These are phyloP conservation scores for Colius striatus DNA, from an alignment of 2,113 vertebrate species.

Conservation along the genomic window DNA sequence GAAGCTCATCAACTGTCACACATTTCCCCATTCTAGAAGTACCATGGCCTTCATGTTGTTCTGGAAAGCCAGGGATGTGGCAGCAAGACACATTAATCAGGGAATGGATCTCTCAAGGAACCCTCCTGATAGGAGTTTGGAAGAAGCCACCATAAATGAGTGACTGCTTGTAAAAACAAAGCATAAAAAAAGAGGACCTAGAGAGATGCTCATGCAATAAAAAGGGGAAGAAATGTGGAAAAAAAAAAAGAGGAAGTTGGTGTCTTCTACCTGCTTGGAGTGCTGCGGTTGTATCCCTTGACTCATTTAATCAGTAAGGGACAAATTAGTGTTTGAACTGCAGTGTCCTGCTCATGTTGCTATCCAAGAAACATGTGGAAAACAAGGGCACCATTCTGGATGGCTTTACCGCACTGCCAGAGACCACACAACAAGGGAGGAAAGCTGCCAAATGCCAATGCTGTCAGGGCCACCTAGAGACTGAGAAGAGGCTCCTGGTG, in stretches of 20 bases:
- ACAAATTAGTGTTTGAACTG: neutral
- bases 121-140: neutral
- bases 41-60: neutral
- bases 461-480: slow-evolving; percentile 16
- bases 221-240: neutral
- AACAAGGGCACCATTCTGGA: neutral
- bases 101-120: neutral
- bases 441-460: neutral
- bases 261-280: neutral
- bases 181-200: neutral
- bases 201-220: neutral
- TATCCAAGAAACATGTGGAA: neutral
- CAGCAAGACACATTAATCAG: neutral
- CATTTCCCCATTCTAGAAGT: neutral
- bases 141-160: neutral
- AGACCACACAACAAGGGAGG: slow-evolving; percentile 41
- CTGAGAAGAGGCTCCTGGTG: neutral
- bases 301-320: neutral
- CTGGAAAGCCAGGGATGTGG: neutral
- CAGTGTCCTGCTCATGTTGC: neutral
- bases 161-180: neutral
- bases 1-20: neutral
- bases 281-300: neutral
- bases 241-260: neutral
- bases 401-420: neutral